phyloP scores from a whole-genome alignment of 2,113 vertebrate species.

The Anhinga anhinga region DNA sequence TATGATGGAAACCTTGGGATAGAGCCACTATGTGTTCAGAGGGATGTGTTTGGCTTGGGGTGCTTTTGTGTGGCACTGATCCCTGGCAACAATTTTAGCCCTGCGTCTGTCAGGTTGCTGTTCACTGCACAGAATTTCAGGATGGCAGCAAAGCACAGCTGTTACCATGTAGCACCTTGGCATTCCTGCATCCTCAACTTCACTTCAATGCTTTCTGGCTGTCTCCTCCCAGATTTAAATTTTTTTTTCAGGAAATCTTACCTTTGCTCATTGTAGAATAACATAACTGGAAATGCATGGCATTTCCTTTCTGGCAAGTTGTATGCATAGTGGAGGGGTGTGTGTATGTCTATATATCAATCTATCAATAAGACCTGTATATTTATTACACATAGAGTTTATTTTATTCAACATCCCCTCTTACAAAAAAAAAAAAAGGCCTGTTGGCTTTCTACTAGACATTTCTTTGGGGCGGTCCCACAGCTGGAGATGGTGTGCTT shows the following conservation, averaged over 20 bases:
- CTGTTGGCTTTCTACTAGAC: not conserved
- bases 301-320: not conserved
- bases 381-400: not conserved
- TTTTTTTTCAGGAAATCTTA: not conserved
- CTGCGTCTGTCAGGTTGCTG: constrained; percentile 39
- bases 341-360: not conserved
- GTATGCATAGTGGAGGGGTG: not conserved
- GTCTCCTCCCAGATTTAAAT: not conserved
- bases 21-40: constrained; percentile 7
- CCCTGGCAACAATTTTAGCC: constrained; percentile 17
- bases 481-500: not conserved
- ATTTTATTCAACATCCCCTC: not conserved
- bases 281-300: not conserved
- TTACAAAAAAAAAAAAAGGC: not conserved
- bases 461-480: not conserved
- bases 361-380: not conserved
- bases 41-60: not conserved
- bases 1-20: constrained; percentile 36
- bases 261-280: not conserved
- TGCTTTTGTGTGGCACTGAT: constrained; percentile 44
- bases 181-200: not conserved
- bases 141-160: constrained; percentile 34
- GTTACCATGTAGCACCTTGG: constrained; percentile 26
- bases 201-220: not conserved
- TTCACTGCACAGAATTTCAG: constrained; percentile 16